phyloP scores from a whole-genome alignment of 2,797 vertebrate species.

The Sebastes oblongus region DNA sequence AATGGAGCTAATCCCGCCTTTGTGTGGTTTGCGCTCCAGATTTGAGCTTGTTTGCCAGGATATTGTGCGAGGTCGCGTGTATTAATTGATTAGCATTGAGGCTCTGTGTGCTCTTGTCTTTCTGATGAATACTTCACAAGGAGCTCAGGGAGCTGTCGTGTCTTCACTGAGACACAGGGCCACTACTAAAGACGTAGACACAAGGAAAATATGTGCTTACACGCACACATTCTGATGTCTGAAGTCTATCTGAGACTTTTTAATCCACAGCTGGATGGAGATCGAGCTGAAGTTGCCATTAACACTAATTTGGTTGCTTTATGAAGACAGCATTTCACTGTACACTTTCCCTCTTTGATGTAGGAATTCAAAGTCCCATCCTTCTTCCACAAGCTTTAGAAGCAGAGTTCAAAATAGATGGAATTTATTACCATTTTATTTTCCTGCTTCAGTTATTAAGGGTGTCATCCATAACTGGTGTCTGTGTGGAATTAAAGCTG shows the following conservation, averaged over 20 bases:
- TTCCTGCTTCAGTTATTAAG: constrained; percentile 35
- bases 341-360: constrained; percentile 53
- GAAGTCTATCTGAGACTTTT: constrained; percentile 15
- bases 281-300: constrained; percentile 45
- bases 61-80: constrained; percentile 34
- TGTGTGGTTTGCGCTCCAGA: constrained; percentile 46
- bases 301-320: constrained; percentile 27
- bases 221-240: background rate
- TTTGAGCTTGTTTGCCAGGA: constrained; percentile 47
- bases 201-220: background rate
- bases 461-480: constrained; percentile 16
- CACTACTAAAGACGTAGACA: background rate
- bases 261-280: constrained; percentile 19
- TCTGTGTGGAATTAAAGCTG: constrained; percentile 1
- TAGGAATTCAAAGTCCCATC: constrained; percentile 26
- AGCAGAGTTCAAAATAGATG: constrained; percentile 34
- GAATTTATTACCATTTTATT: constrained; percentile 60
- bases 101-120: constrained; percentile 17
- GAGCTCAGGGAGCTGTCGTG: background rate
- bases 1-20: constrained; percentile 64
- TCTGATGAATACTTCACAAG: constrained; percentile 16
- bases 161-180: background rate
- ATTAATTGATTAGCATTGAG: constrained; percentile 54
- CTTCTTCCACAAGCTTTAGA: constrained; percentile 33
- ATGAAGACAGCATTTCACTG: constrained; percentile 26